phyloP scores from a whole-genome alignment of 2,888 invertebrate species.

The Plebejus melissa region DNA sequence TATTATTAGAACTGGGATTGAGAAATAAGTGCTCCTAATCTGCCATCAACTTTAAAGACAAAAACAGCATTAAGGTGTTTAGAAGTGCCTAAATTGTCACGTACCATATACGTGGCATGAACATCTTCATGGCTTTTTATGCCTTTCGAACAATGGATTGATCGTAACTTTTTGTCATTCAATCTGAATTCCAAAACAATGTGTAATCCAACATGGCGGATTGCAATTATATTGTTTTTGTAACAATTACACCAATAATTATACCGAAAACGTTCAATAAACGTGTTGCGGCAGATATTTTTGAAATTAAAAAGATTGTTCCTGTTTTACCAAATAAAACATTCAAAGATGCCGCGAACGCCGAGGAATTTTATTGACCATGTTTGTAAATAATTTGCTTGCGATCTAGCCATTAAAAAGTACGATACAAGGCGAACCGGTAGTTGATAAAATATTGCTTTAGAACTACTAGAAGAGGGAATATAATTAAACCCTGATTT shows the following conservation, averaged over 20 bases:
- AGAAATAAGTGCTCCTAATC: not conserved
- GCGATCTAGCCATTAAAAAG: not conserved
- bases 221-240: slow-evolving; percentile 25
- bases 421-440: slow-evolving; percentile 2
- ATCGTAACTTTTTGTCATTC: slow-evolving; percentile 14
- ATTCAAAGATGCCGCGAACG: slow-evolving; percentile 4
- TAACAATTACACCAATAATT: slow-evolving; percentile 19
- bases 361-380: not conserved
- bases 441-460: not conserved
- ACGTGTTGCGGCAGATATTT: slow-evolving; percentile 5
- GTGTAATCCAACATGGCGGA: slow-evolving; percentile 21
- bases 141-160: slow-evolving; percentile 14
- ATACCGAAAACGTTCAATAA: slow-evolving; percentile 17
- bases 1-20: not conserved
- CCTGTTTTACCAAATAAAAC: slow-evolving; percentile 8
- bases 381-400: not conserved
- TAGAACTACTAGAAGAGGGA: not conserved
- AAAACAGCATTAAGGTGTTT: not conserved
- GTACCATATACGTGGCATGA: not conserved
- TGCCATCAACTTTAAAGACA: not conserved
- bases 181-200: slow-evolving; percentile 29
- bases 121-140: slow-evolving; percentile 13
- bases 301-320: slow-evolving; percentile 7
- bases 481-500: not conserved
- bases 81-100: slow-evolving; percentile 9